Evolutionary conservation across 1,140 invertebrate genomes (phyloP).

Genomic region (Andrena cerasifolii): DNA sequence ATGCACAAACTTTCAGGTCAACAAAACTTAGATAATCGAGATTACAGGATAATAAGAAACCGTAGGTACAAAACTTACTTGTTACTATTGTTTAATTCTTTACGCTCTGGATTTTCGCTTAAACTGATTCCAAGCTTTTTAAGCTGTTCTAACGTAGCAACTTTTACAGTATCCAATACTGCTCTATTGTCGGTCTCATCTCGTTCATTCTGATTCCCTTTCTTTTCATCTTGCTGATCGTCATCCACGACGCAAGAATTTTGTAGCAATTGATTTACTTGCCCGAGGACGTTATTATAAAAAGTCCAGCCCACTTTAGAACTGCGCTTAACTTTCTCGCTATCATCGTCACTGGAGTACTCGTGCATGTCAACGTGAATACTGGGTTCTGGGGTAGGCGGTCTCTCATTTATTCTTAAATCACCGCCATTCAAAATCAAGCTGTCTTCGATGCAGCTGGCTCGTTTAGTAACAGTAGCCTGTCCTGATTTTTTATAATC

Average conservation of each 20-base stretch:
- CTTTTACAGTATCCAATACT: constrained; percentile 78
- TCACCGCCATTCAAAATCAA: constrained; percentile 83
- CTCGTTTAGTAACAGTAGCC: background rate
- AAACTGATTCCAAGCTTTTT: constrained; percentile 81
- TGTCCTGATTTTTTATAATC: constrained; percentile 18
- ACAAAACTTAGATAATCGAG: constrained; percentile 14
- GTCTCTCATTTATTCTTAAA: constrained; percentile 82
- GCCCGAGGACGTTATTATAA: constrained; percentile 86
- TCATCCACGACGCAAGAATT: constrained; percentile 68
- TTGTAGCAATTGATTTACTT: constrained; percentile 83
- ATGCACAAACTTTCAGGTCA: too few species aligned
- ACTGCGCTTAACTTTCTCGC: constrained; percentile 77
- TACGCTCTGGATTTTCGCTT: constrained; percentile 68
- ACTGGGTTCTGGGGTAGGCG: constrained; percentile 84
- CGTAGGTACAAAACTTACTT: constrained; percentile 54
- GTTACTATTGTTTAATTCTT: constrained; percentile 63
- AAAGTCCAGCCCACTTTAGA: constrained; percentile 86
- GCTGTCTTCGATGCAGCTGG: constrained; percentile 76
- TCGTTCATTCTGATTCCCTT: constrained; percentile 39
- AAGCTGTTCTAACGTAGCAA: constrained; percentile 81
- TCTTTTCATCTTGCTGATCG: constrained; percentile 42
- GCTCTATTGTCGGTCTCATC: constrained; percentile 66
- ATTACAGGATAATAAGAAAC: background rate
- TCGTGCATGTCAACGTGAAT: constrained; percentile 85
- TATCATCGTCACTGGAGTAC: constrained; percentile 83